Percentiles rank a stretch among this genome's conserved stretches.
Evolutionary conservation across 1,140 invertebrate genomes (phyloP).

Genomic region (Chionoecetes opilio): DNA sequence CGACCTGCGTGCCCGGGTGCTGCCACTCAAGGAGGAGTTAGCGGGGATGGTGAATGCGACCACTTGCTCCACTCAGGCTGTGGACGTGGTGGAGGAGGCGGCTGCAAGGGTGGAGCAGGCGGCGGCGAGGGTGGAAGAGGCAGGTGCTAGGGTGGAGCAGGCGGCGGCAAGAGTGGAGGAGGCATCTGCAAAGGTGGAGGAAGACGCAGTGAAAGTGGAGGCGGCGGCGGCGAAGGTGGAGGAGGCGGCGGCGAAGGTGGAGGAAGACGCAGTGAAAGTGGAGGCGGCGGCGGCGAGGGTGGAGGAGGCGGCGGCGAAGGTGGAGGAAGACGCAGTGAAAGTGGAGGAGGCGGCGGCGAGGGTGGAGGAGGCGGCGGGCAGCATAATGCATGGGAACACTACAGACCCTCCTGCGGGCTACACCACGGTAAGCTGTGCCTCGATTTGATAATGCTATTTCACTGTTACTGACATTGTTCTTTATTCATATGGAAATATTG

Average conservation of each 20-base stretch:
- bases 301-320: not conserved
- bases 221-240: slow-evolving; percentile 9
- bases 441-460: too few species aligned
- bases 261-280: not conserved
- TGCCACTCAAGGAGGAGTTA: too few species aligned
- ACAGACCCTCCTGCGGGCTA: too few species aligned
- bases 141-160: not conserved
- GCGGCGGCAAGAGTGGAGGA: not conserved
- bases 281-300: not conserved
- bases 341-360: not conserved
- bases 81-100: not conserved
- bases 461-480: too few species aligned
- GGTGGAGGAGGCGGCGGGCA: not conserved
- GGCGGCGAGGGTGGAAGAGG: not conserved
- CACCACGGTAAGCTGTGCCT: too few species aligned
- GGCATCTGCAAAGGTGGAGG: not conserved
- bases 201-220: not conserved
- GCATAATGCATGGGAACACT: too few species aligned
- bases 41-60: not conserved
- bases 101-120: not conserved
- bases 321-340: not conserved
- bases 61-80: not conserved
- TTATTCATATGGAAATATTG: too few species aligned
- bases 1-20: not conserved
- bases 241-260: not conserved